A percentile compares a stretch with the other conserved stretches of the same genome.
These are phyloP conservation scores for Podiceps cristatus DNA, from an alignment of 2,113 vertebrate genomes.

Conservation along the genomic window DNA sequence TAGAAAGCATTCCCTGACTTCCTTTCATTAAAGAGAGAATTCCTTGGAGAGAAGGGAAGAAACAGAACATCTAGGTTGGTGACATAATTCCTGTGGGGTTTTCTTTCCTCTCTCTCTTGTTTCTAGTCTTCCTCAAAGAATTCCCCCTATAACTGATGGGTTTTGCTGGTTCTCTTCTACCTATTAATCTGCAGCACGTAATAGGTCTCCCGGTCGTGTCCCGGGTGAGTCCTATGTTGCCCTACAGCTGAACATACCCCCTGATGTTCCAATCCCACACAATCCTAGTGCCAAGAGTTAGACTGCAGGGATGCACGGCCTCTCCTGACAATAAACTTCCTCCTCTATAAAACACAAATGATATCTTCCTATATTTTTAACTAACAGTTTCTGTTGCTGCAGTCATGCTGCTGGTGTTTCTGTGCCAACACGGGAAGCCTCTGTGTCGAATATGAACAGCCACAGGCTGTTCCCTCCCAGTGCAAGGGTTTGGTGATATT, in stretches of 20 bases:
- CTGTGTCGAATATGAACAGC: not conserved
- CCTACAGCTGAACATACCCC: not conserved
- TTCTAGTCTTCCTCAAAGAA: not conserved
- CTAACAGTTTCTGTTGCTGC: not conserved
- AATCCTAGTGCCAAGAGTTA: not conserved
- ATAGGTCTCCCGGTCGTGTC: rapidly evolving
- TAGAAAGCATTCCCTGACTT: not conserved
- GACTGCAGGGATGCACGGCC: not conserved
- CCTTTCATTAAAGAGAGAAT: not conserved
- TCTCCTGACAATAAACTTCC: not conserved
- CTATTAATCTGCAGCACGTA: not conserved
- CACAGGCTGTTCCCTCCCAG: not conserved
- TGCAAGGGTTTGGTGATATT: not conserved
- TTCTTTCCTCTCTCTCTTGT: not conserved
- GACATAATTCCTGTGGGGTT: not conserved
- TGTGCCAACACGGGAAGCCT: not conserved
- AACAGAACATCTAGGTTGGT: not conserved
- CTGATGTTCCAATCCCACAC: not conserved
- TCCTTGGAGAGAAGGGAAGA: not conserved
- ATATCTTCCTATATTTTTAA: not conserved
- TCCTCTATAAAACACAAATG: not conserved
- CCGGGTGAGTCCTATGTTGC: not conserved
- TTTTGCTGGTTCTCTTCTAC: not conserved
- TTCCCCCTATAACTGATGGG: not conserved
- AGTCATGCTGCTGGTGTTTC: not conserved